These are phyloP conservation scores for Nicator chloris DNA, from an alignment of 2,113 vertebrate species.

Conservation along the genomic window DNA sequence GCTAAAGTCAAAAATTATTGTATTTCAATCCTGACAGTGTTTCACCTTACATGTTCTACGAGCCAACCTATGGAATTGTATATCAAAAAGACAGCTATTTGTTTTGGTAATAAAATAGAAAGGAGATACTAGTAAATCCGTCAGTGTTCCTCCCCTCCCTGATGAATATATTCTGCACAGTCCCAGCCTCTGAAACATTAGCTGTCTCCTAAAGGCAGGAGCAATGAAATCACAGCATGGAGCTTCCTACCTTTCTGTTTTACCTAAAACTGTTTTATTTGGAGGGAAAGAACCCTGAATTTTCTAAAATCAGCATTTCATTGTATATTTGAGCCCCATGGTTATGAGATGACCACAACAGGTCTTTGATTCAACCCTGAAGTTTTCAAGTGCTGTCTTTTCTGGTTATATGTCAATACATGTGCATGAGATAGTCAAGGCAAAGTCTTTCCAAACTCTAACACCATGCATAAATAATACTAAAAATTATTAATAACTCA, in stretches of 20 bases:
- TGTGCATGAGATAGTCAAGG: not conserved
- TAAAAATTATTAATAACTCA: not conserved
- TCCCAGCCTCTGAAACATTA: not conserved
- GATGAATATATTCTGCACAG: slow-evolving; percentile 12
- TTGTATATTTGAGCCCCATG: not conserved
- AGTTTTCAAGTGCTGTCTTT: not conserved
- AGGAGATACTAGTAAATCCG: slow-evolving; percentile 32
- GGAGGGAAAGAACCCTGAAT: not conserved
- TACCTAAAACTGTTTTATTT: not conserved
- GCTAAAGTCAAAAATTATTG: not conserved
- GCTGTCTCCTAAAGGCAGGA: not conserved
- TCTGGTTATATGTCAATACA: not conserved
- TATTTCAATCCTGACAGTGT: slow-evolving; percentile 5
- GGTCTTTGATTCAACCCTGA: not conserved
- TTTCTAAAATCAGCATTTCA: not conserved
- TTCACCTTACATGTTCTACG: not conserved
- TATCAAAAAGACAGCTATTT: slow-evolving; percentile 42
- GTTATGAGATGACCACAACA: not conserved
- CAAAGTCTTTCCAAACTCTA: not conserved
- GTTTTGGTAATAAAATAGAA: slow-evolving; percentile 50
- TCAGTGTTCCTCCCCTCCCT: not conserved
- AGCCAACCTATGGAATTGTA: not conserved
- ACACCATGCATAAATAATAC: not conserved
- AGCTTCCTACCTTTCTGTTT: not conserved
- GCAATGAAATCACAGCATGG: not conserved